Evolutionary conservation across 2,113 vertebrate genomes (phyloP), one percentile per base, ranked within the genome.

Genomic region (Syngnathus typhle): DNA sequence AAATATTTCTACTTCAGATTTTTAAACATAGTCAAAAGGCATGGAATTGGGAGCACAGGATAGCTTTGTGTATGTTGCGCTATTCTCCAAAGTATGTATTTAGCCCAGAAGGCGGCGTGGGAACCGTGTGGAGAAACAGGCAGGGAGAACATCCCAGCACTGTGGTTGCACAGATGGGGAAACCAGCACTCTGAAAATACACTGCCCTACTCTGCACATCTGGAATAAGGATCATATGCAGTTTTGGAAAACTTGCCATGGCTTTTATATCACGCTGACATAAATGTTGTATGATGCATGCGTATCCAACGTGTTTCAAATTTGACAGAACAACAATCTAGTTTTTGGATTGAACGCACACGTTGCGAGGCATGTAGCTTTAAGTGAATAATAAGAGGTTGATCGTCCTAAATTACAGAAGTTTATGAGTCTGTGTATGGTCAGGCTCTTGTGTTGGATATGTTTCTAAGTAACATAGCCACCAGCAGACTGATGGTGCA

Each of bases 91-190:
- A 87, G 86, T 89, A 87, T 85, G 88, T 84, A 80, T 85, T 85
- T 85, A 85, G 79, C 72, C 70, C 72, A 78, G 75, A 87, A 85
- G 75, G 81, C 83, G 82, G 84, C 83, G 82, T 87, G 86, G 88
- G 88, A 88, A 89, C 80, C 63, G 75, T 43, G 70, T 76, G 78
- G 79, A 76, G 75, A 73, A 66, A 65, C 74, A 74, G 76, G 69
- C 75, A 81, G 72, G 72, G 81, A 85, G 72, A 82, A 75, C 70
- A 47, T 77, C 75, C 82, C 81, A 75, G 82, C 67, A 68, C 82
- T 87, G 88, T 78, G 88, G 88, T 87, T 78, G 69, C 80, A 77
- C 88, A 89, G 82, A 89, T 88, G 88, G 83, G 76, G 80, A 87
- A 89, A 86, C 76, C 84, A 85, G 85, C 84, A 82, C 83, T 82